Evolutionary conservation across 2,113 vertebrate genomes (phyloP).

Genomic region (Gavia stellata): DNA sequence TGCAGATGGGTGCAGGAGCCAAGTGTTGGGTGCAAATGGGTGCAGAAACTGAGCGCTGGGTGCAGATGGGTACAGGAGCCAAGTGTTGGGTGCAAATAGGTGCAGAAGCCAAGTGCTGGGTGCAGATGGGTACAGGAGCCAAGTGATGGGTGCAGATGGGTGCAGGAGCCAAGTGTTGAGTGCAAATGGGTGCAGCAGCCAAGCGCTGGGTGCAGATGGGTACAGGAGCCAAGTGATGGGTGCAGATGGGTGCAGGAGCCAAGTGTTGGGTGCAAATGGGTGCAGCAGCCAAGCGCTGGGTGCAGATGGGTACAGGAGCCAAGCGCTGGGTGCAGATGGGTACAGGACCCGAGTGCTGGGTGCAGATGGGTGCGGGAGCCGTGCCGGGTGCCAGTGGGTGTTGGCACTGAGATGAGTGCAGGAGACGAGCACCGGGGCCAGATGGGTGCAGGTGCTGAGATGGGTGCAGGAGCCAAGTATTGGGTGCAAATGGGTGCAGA

Average conservation of each 20-base stretch:
- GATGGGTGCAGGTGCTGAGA: neutral
- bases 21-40: no score
- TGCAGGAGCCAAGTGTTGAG: neutral
- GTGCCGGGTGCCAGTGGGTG: no score
- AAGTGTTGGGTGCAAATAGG: neutral
- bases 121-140: no score
- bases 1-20: no score
- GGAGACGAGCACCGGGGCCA: no score
- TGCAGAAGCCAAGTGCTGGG: neutral
- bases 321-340: no score
- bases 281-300: accelerated
- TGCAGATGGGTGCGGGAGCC: neutral
- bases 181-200: neutral
- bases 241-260: neutral
- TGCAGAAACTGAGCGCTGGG: no score
- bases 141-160: neutral
- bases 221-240: neutral
- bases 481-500: neutral
- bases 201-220: neutral
- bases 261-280: no score
- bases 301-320: neutral
- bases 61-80: neutral
- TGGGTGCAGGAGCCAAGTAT: neutral
- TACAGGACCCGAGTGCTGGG: accelerated
- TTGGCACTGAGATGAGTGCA: neutral